A percentile compares a stretch with the other conserved stretches of the same genome.
Conservation (phyloP, 1,140 invertebrate genomes). For the Drosophila setifemur region DNA sequence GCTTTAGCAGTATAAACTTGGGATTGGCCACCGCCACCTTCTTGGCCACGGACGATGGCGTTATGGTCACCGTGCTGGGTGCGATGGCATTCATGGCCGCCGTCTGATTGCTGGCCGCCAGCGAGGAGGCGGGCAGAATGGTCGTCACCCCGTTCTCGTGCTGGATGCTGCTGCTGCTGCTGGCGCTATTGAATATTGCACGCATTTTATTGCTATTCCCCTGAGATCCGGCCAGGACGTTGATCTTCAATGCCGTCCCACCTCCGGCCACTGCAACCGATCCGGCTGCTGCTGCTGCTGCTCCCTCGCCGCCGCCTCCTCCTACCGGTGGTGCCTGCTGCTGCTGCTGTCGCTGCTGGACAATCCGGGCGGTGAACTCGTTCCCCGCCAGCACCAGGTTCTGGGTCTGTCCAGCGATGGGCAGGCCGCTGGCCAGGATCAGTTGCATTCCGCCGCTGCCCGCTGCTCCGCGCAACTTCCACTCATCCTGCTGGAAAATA, state of each 20-base stretch:
- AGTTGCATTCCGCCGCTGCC: slow-evolving; percentile 51
- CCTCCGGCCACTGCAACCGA: neutral
- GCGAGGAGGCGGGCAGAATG: slow-evolving; percentile 72
- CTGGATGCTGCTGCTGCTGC: slow-evolving; percentile 71
- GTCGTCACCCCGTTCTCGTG: slow-evolving; percentile 79
- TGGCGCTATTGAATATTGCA: slow-evolving; percentile 76
- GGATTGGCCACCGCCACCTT: slow-evolving; percentile 47
- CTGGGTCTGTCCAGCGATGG: slow-evolving; percentile 66
- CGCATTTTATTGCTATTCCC: slow-evolving; percentile 64
- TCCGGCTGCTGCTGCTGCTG: neutral
- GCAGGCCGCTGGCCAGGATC: slow-evolving; percentile 71
- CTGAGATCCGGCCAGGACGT: slow-evolving; percentile 62
- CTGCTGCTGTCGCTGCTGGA: slow-evolving; percentile 33
- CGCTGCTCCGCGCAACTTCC: slow-evolving; percentile 15
- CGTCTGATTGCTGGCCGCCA: slow-evolving; percentile 69
- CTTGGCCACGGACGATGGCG: slow-evolving; percentile 51
- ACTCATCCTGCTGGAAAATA: slow-evolving; percentile 63
- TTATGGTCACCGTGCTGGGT: slow-evolving; percentile 77
- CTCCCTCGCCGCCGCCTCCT: neutral
- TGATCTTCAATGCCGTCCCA: slow-evolving; percentile 27
- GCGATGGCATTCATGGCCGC: slow-evolving; percentile 77
- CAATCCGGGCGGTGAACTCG: slow-evolving; percentile 69
- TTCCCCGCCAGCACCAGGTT: slow-evolving; percentile 76
- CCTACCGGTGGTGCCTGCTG: no score
- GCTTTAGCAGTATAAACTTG: slow-evolving; percentile 66